phyloP scores from a whole-genome alignment of 64 coral and sea anemone species.

The Montipora capricornis region DNA sequence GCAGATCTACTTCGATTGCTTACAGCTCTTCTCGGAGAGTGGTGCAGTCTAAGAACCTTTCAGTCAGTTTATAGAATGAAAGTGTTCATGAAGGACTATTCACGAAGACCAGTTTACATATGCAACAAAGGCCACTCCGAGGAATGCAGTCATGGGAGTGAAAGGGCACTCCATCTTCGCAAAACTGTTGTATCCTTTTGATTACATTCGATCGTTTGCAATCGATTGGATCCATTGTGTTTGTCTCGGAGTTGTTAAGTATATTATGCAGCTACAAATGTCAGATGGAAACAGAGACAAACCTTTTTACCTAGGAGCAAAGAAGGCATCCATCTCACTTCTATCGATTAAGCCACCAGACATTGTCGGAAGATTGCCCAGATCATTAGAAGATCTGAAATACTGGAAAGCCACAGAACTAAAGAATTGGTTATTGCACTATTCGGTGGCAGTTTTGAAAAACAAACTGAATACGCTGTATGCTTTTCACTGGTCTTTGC shows the following conservation, averaged over 20 bases:
- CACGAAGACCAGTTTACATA: no score
- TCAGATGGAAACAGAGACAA: conserved; percentile 2
- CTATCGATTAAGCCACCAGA: conserved; percentile 29
- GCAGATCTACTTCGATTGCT: neutral
- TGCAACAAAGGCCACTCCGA: no score
- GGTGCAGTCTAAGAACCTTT: conserved; percentile 15
- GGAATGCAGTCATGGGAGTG: no score
- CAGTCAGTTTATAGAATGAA: conserved; percentile 70
- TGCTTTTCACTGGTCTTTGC: no score
- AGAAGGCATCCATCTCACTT: neutral
- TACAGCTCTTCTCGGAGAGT: conserved; percentile 3
- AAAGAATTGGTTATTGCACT: no score
- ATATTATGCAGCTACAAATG: conserved; percentile 9
- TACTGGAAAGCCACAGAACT: conserved; percentile 47
- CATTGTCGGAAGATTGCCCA: conserved; percentile 6
- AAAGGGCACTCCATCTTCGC: no score
- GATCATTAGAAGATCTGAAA: conserved; percentile 20
- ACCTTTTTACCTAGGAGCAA: neutral
- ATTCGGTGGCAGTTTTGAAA: no score
- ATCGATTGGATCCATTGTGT: conserved; percentile 50
- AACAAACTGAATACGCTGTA: no score
- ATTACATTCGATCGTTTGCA: no score
- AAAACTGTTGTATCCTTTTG: no score
- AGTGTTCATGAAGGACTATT: conserved; percentile 26
- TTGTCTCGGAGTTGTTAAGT: conserved; percentile 49